Base-by-base conservation (phyloP, 2,797 vertebrate species). In the Epinephelus coioides region DNA sequence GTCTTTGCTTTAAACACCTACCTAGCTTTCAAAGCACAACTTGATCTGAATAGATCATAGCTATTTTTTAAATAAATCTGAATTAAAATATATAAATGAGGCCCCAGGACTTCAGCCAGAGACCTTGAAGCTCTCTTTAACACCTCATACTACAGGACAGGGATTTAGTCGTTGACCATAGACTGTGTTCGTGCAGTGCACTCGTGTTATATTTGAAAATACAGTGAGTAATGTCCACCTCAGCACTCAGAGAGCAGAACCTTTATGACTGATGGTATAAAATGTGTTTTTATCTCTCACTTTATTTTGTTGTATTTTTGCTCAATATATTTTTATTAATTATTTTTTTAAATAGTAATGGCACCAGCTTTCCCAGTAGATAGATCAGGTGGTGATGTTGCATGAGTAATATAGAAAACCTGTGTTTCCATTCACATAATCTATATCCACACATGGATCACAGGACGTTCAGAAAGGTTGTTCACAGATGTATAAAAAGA, bases 141-240 rank as follows among this genome's bases (percentile, higher is more conserved):
- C 63, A 66, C 13, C 13, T 54, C 19, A 4, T 44, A 51, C 7
- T 65, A 18, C 59, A 73, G 34, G 46, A 21, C 40, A 17, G 18
- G 51, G 46, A 55, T 50, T 6, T 71, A 57, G 54, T 40, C 71
- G 43, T 78, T 67, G 75, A 73, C 69, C 34, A 11, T 73, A 21
- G 70, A 79, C 57, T 73, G 63, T 80, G 59, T 85, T 76, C 27
- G 53, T 87, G 60, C n/a, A 46, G 75, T 77, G 46, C 70, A 76
- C 25, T 43, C 2, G 49, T 76, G 46, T 73, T 61, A 21, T 78
- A 49, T 82, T 81, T 79, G 73, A 73, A 63, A 54, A 65, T 34
- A 78, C 49, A 50, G n/a, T 14, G 38, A 80, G 19, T 65, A 68
- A 65, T 13, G 11, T 71, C n/a, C 27, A 65, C 38, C 17, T 47